These are phyloP conservation scores for Drosophila tropicalis DNA, from an alignment of 1,140 invertebrate species.

Conservation along the genomic window DNA sequence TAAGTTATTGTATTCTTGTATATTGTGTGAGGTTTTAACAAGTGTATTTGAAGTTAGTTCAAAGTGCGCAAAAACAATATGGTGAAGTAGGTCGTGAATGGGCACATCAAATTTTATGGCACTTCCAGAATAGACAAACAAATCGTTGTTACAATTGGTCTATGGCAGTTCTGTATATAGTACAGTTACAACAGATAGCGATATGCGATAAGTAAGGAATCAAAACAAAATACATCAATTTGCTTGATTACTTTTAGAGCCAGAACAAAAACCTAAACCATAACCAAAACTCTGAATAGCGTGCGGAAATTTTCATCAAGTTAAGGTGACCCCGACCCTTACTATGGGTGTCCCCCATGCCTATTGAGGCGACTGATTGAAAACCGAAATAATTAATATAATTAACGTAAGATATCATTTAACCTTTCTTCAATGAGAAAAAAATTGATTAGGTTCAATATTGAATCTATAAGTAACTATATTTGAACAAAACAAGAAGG, in stretches of 20 bases:
- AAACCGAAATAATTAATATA: no score
- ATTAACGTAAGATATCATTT: neutral
- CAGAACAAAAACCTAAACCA: no score
- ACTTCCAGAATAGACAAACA: neutral
- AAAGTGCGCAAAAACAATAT: neutral
- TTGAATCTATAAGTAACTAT: neutral
- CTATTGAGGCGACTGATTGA: no score
- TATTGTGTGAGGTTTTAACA: slow-evolving; percentile 39
- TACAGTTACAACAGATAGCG: neutral
- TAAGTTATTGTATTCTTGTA: slow-evolving; percentile 22
- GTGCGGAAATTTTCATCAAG: no score
- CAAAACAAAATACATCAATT: no score
- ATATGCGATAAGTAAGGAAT: neutral
- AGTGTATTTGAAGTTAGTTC: slow-evolving; percentile 36
- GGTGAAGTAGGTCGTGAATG: neutral
- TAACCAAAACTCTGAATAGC: no score
- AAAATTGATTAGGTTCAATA: neutral
- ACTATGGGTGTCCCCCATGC: no score
- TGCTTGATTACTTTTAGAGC: no score
- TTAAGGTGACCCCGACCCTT: no score
- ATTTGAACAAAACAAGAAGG: neutral
- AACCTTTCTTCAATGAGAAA: neutral
- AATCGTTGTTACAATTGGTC: neutral
- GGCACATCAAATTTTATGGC: neutral
- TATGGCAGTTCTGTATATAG: no score